A percentile compares a stretch with the other conserved stretches of the same genome.
Evolutionary conservation across 2,888 invertebrate species (phyloP).

Genomic region (Sminthurides aquaticus): DNA sequence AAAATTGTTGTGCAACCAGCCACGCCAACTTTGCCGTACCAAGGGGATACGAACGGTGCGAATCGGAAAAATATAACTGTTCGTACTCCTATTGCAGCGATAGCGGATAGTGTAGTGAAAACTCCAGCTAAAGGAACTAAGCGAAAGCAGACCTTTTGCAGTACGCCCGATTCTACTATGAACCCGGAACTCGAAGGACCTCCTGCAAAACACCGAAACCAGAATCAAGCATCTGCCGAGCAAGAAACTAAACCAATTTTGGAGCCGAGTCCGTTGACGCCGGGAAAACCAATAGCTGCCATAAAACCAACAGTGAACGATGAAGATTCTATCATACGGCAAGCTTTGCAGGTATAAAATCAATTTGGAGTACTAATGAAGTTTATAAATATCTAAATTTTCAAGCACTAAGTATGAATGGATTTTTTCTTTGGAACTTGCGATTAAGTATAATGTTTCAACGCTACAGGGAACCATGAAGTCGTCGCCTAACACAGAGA

Average conservation of each 20-base stretch:
- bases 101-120: background rate
- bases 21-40: too few species aligned
- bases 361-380: too few species aligned
- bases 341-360: constrained; percentile 19
- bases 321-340: constrained; percentile 21
- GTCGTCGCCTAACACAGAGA: constrained; percentile 3
- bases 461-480: constrained; percentile 7
- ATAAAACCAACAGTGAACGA: constrained; percentile 26
- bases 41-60: too few species aligned
- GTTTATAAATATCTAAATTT: background rate
- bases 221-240: background rate
- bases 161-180: too few species aligned
- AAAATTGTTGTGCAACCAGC: too few species aligned
- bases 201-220: background rate
- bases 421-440: background rate
- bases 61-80: too few species aligned
- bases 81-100: background rate
- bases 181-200: background rate
- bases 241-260: background rate
- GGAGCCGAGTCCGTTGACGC: background rate
- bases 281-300: constrained; percentile 28
- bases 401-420: background rate
- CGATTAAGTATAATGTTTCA: background rate
- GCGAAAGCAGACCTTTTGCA: background rate
- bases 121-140: background rate